Conservation (phyloP, 2,888 invertebrate species). For the Cantharis rufa region DNA sequence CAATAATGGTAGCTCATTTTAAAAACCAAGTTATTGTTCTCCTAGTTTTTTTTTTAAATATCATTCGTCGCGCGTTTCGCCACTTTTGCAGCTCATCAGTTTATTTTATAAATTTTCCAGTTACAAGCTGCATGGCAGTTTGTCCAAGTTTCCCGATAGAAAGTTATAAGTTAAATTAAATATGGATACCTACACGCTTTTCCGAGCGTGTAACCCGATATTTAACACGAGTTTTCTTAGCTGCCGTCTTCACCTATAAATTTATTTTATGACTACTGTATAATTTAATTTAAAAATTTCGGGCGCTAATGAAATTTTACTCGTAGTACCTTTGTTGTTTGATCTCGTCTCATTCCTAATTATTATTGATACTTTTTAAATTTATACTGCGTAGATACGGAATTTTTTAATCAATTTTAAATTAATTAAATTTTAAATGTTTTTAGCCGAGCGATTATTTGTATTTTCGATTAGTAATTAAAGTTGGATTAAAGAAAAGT, state of each 20-base stretch:
- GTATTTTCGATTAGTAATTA: slow-evolving; percentile 9
- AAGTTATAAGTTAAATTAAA: neutral
- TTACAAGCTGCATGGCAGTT: neutral
- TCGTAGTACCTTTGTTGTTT: neutral
- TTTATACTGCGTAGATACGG: neutral
- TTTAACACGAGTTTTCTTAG: neutral
- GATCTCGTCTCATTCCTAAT: neutral
- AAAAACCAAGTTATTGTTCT: neutral
- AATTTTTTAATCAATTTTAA: neutral
- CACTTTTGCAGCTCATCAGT: neutral
- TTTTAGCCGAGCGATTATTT: neutral
- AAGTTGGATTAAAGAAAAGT: slow-evolving; percentile 4
- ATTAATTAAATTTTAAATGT: neutral
- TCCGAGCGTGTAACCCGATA: neutral
- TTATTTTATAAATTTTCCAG: too few relatives aligned
- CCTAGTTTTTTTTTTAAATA: neutral
- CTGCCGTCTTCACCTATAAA: neutral
- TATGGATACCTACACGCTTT: neutral
- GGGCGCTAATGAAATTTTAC: neutral
- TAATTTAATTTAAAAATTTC: neutral
- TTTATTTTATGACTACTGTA: neutral
- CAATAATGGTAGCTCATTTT: neutral
- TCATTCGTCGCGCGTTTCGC: neutral
- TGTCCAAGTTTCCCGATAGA: neutral
- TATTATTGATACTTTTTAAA: neutral